phyloP scores from a whole-genome alignment of 2,888 invertebrate genomes.

The Catocala nupta region DNA sequence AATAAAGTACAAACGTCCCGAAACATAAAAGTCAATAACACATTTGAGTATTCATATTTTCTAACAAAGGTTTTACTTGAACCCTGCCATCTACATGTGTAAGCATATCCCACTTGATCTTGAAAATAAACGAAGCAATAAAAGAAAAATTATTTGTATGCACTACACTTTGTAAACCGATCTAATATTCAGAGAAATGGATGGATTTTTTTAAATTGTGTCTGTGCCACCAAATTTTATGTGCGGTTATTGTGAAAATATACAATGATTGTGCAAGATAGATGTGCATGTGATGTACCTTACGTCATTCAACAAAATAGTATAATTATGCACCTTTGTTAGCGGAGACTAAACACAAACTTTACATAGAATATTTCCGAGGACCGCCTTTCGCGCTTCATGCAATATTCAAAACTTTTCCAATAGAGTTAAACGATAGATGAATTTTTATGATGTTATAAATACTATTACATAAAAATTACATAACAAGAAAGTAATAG shows the following conservation, averaged over 20 bases:
- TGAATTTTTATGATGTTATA: not conserved
- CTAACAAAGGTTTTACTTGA: constrained; percentile 57
- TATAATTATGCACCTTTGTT: not conserved
- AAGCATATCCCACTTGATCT: constrained; percentile 6
- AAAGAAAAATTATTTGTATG: constrained; percentile 1
- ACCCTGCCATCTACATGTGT: constrained; percentile 35
- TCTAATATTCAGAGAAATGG: no score
- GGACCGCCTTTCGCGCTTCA: constrained; percentile 61
- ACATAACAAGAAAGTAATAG: constrained; percentile 12
- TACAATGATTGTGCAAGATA: not conserved
- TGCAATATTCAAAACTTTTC: constrained; percentile 71
- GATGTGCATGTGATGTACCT: no score
- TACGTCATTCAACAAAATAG: no score
- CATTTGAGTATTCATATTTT: constrained; percentile 26
- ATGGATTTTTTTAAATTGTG: no score
- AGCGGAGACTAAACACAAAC: constrained; percentile 28
- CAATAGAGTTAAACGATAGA: constrained; percentile 22
- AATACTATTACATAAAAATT: not conserved
- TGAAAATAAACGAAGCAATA: constrained; percentile 5
- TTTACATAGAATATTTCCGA: constrained; percentile 48
- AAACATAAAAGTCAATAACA: constrained; percentile 30
- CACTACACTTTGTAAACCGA: no score
- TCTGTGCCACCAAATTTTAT: not conserved
- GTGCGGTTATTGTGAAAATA: not conserved
- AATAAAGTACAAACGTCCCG: constrained; percentile 1